phyloP scores from a whole-genome alignment of 2,113 vertebrate species.

The Chloroceryle aenea region DNA sequence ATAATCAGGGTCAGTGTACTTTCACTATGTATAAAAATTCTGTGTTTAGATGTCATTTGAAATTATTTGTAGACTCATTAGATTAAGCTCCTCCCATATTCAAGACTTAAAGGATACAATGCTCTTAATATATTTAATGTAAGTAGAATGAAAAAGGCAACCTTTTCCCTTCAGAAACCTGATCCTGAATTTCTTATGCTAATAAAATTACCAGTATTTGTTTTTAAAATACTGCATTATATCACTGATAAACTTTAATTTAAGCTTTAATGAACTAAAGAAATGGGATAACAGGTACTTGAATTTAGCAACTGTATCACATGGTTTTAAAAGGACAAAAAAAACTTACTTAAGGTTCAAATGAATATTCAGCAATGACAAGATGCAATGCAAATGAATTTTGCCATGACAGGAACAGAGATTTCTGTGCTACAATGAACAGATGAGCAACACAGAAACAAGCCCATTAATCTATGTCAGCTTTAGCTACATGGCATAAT shows the following conservation, averaged over 20 bases:
- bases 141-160: not conserved
- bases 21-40: not conserved
- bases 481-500: not conserved
- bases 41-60: not conserved
- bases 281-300: not conserved
- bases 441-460: constrained; percentile 30
- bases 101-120: not conserved
- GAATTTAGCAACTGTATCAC: not conserved
- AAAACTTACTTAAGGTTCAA: not conserved
- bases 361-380: not conserved
- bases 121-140: not conserved
- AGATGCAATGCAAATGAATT: not conserved
- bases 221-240: not conserved
- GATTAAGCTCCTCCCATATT: not conserved
- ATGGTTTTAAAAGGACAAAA: not conserved
- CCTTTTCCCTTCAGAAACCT: not conserved
- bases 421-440: not conserved
- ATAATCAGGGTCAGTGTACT: not conserved
- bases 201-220: not conserved
- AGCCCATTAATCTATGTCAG: constrained; percentile 4
- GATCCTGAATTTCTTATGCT: not conserved
- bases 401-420: not conserved
- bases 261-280: not conserved
- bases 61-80: not conserved
- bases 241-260: not conserved